phyloP scores from a whole-genome alignment of 2,113 vertebrate genomes.

The Nyctibius bracteatus region DNA sequence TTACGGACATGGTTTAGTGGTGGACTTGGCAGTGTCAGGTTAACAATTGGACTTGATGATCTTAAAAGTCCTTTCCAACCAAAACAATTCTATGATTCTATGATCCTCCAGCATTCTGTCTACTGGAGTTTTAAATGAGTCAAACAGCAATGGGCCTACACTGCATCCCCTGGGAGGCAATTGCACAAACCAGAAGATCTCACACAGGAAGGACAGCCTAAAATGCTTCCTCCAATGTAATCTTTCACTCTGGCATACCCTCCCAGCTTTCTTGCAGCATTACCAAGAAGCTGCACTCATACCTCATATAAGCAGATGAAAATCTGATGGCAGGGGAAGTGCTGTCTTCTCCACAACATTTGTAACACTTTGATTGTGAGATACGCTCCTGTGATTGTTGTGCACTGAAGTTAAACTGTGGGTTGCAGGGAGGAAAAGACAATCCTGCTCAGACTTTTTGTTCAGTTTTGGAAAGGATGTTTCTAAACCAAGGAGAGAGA shows the following conservation, averaged over 20 bases:
- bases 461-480: not conserved
- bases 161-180: not conserved
- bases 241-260: not conserved
- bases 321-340: not conserved
- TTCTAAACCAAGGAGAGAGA: not conserved
- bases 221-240: not conserved
- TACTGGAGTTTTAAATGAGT: not conserved
- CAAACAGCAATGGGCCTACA: not conserved
- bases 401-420: not conserved
- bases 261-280: not conserved
- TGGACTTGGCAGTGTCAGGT: no score
- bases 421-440: not conserved
- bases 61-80: no score
- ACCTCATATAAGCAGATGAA: not conserved
- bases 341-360: not conserved
- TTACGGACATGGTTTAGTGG: no score
- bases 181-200: not conserved
- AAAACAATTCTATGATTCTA: no score
- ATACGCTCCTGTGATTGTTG: not conserved
- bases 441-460: not conserved
- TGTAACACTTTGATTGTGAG: not conserved
- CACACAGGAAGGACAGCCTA: not conserved
- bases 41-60: no score
- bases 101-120: not conserved
- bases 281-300: not conserved